Evolutionary conservation across 2,113 vertebrate genomes (phyloP).

Genomic region (Petrocephalus microphthalmus): DNA sequence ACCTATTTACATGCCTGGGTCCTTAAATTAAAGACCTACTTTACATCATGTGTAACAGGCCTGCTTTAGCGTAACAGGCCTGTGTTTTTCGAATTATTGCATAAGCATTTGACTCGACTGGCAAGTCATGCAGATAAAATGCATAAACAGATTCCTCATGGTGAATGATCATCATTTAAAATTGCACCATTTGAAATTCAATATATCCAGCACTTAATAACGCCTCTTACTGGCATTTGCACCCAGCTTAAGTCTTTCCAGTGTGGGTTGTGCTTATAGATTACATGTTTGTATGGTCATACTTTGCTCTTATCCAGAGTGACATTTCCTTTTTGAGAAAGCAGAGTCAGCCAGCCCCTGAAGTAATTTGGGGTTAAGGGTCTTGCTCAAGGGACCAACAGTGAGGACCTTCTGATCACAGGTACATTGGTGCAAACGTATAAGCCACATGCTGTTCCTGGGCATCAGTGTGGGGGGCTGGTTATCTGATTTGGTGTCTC

Average conservation of each 20-base stretch:
- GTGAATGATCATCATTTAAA: conserved; percentile 13
- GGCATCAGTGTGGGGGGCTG: background rate
- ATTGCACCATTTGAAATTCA: conserved; percentile 14
- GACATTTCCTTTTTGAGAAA: background rate
- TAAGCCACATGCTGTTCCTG: background rate
- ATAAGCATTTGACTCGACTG: background rate
- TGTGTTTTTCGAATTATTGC: background rate
- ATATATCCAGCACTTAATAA: conserved; percentile 31
- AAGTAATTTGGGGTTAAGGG: background rate
- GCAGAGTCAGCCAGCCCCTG: background rate
- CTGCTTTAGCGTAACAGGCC: background rate
- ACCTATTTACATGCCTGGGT: background rate
- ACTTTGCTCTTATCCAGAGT: background rate
- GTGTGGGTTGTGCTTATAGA: conserved; percentile 23
- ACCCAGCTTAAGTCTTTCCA: conserved; percentile 24
- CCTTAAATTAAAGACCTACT: conserved; percentile 4
- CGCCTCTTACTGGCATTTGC: conserved; percentile 41
- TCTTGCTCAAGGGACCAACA: background rate
- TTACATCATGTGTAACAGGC: conserved; percentile 30
- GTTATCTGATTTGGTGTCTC: background rate
- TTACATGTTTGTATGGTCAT: background rate
- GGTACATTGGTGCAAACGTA: background rate
- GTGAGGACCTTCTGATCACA: background rate
- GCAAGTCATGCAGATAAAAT: background rate
- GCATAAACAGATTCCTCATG: background rate